A percentile compares a stretch with the other conserved stretches of the same genome.
These are phyloP conservation scores for Desmodus rotundus DNA, from an alignment of 2,113 vertebrate genomes.

Conservation along the genomic window DNA sequence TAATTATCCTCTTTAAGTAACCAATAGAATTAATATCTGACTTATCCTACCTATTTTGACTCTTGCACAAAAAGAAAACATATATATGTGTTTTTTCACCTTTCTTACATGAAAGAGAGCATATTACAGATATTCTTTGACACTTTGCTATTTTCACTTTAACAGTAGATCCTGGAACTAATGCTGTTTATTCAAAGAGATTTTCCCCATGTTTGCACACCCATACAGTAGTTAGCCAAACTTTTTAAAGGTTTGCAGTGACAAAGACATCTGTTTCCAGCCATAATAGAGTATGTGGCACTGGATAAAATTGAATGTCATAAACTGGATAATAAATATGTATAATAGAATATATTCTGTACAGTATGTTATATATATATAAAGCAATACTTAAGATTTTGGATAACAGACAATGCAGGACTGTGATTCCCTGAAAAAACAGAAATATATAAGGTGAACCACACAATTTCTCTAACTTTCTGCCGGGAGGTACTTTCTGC, in stretches of 20 bases:
- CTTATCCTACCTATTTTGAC: not conserved
- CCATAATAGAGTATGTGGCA: not conserved
- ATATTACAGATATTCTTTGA: not conserved
- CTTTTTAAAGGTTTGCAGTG: not conserved
- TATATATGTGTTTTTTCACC: not conserved
- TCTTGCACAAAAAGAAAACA: not conserved
- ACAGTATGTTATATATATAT: not conserved
- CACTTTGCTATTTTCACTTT: not conserved
- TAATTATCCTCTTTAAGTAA: not conserved
- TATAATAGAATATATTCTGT: too few relatives aligned
- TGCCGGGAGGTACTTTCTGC: not conserved
- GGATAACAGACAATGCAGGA: not conserved
- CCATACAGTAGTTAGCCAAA: not conserved
- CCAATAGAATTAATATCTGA: not conserved
- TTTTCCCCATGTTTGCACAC: not conserved
- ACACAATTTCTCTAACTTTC: not conserved
- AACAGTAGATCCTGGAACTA: not conserved
- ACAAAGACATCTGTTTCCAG: not conserved
- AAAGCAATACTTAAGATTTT: not conserved
- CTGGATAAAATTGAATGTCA: not conserved
- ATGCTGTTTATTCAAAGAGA: not conserved
- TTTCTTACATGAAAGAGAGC: not conserved
- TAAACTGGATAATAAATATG: not conserved
- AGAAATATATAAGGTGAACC: not conserved
- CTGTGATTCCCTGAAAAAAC: not conserved